These are phyloP conservation scores for Caenorhabditis wallacei DNA, from an alignment of 2,888 invertebrate species.

Conservation along the genomic window DNA sequence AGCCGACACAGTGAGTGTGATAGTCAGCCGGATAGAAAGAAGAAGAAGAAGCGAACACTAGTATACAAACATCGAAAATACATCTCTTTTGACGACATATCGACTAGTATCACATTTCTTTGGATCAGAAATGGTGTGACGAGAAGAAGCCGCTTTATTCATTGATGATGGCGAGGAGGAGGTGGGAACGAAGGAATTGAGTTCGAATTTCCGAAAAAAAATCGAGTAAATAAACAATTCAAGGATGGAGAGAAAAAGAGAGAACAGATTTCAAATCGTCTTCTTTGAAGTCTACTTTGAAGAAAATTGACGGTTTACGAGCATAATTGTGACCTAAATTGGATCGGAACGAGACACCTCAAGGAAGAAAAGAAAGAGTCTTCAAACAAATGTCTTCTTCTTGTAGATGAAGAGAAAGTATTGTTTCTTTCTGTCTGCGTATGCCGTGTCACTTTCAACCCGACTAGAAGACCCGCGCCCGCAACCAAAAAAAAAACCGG, in stretches of 20 bases:
- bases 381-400: constrained; percentile 8
- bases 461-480: not conserved
- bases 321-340: constrained; percentile 40
- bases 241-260: not conserved
- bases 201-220: constrained; percentile 27
- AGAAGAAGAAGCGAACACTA: constrained; percentile 33
- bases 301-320: constrained; percentile 47
- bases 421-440: constrained; percentile 17
- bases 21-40: constrained; percentile 1
- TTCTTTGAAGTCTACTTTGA: not conserved
- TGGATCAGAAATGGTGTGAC: constrained; percentile 16
- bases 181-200: not conserved
- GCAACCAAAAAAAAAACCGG: constrained; percentile 39
- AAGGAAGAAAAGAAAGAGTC: not conserved
- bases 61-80: constrained; percentile 34
- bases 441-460: constrained; percentile 23
- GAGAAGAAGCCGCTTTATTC: not conserved
- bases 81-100: constrained; percentile 32
- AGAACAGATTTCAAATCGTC: constrained; percentile 1
- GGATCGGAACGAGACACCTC: not conserved
- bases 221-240: constrained; percentile 22
- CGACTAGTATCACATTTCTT: constrained; percentile 45
- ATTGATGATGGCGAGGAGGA: too few relatives aligned
- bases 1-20: constrained; percentile 12
- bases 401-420: not conserved